Evolutionary conservation across 64 coral and sea anemone genomes (phyloP).

Genomic region (Stichodactyla helianthus): DNA sequence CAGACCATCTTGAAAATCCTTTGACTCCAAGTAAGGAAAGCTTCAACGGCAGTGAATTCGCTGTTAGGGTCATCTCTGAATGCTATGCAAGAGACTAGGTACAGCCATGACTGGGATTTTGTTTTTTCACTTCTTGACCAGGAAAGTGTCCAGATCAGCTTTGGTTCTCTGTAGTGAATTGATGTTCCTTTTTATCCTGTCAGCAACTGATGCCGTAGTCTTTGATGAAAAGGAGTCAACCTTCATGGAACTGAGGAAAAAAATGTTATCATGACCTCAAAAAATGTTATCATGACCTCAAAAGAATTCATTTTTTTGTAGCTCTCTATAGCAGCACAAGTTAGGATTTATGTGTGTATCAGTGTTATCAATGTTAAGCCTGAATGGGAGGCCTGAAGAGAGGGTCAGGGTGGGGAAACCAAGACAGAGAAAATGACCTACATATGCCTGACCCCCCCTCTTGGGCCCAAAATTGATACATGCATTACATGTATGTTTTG

Average conservation of each 20-base stretch:
- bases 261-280: background rate
- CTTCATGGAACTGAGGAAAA: conserved; percentile 58
- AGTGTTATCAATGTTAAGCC: too few species aligned
- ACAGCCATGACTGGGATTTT: background rate
- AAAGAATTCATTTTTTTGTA: background rate
- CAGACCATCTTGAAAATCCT: too few species aligned
- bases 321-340: background rate
- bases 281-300: background rate
- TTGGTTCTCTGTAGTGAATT: conserved; percentile 87
- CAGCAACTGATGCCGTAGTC: conserved; percentile 66
- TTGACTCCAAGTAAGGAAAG: too few species aligned
- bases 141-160: conserved; percentile 68
- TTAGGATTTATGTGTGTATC: too few species aligned
- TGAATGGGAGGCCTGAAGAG: too few species aligned
- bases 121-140: conserved; percentile 20
- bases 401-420: too few species aligned
- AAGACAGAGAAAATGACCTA: too few species aligned
- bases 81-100: background rate
- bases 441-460: too few species aligned
- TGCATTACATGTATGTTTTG: too few species aligned
- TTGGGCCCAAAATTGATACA: too few species aligned
- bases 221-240: conserved; percentile 73
- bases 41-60: too few species aligned
- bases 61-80: too few species aligned
- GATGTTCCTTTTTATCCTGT: conserved; percentile 81